These are phyloP conservation scores for Trichomalopsis sarcophagae DNA, from an alignment of 1,140 invertebrate genomes.

Conservation along the genomic window DNA sequence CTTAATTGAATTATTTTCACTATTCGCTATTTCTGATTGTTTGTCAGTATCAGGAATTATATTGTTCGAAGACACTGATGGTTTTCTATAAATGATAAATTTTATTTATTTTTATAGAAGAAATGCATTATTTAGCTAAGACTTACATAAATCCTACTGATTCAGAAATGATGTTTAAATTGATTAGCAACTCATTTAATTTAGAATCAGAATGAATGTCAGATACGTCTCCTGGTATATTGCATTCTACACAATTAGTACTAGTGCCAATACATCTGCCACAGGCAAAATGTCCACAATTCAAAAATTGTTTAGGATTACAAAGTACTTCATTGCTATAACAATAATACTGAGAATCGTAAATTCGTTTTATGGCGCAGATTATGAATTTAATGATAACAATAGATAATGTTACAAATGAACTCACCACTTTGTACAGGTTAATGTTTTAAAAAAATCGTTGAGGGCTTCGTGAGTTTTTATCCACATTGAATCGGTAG, in stretches of 20 bases:
- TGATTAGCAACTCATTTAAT: constrained; percentile 57
- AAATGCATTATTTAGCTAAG: constrained; percentile 39
- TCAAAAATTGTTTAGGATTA: constrained; percentile 59
- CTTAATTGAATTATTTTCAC: neutral
- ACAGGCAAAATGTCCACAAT: constrained; percentile 67
- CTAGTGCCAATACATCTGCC: constrained; percentile 55
- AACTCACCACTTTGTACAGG: constrained; percentile 60
- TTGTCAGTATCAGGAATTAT: neutral
- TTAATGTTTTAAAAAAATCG: constrained; percentile 52
- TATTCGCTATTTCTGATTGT: neutral
- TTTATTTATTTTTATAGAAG: neutral
- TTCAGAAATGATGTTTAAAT: constrained; percentile 58
- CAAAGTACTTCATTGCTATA: constrained; percentile 54
- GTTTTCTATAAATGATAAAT: constrained; percentile 30
- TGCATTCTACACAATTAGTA: constrained; percentile 59
- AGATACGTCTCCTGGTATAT: constrained; percentile 56
- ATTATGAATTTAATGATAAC: neutral
- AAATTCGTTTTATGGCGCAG: too few relatives aligned
- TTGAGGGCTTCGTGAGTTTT: constrained; percentile 56
- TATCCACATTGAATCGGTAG: constrained; percentile 50
- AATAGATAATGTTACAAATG: constrained; percentile 5
- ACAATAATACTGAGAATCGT: constrained; percentile 12
- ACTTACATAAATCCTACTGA: constrained; percentile 58
- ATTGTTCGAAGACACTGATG: constrained; percentile 30
- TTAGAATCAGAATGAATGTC: constrained; percentile 60